Base-by-base conservation (phyloP, 2,888 invertebrate genomes). In the Lordiphosa andalusiaca region DNA sequence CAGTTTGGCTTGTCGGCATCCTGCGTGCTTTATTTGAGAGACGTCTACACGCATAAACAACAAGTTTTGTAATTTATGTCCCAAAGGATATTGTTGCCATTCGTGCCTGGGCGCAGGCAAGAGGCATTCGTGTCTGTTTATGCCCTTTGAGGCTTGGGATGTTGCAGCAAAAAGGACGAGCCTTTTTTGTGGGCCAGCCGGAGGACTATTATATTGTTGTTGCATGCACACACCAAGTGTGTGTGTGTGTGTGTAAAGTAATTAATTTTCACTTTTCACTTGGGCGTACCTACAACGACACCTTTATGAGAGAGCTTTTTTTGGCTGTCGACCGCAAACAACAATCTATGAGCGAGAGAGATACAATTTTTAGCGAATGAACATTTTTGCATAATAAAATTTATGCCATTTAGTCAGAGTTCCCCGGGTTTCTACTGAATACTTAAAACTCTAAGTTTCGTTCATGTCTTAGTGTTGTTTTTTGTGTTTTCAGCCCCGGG, bases 51-150 rank as follows among this genome's bases (percentile, higher is more conserved):
- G 69, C 65, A 71, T 67, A 72, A 68, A 78, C 75, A 80, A 75
- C 80, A 80, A 80, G 66, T 78, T 80, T 75, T 73, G 80, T 78
- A 80, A 78, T 78, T 78, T 78, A 78, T 78, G 76, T 75, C 61
- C 80, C 67, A 55, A 58, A 66, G 77, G 74, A 76, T 80, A 82
- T 83, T 82, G 82, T 83, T 82, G 80, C 74, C 78, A 70, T 69
- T 78, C 74, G 52, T 53, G 57, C 53, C 64, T 10, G 21, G 21
- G 47, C 44, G 21, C 46, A 35, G 46, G 30, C 46, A 13, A 10
- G 10, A 23, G 23, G 12, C 36, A 46, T 42, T 41, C 40, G 23
- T 40, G 7, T 40, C 40, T 19, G 23, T 23, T 21, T 40, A n/a
- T 40, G 21, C 40, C 19, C 19, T 21, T 21, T 40, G 19, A 40